phyloP scores from a whole-genome alignment of 2,888 invertebrate species.

The Cantharis rustica region DNA sequence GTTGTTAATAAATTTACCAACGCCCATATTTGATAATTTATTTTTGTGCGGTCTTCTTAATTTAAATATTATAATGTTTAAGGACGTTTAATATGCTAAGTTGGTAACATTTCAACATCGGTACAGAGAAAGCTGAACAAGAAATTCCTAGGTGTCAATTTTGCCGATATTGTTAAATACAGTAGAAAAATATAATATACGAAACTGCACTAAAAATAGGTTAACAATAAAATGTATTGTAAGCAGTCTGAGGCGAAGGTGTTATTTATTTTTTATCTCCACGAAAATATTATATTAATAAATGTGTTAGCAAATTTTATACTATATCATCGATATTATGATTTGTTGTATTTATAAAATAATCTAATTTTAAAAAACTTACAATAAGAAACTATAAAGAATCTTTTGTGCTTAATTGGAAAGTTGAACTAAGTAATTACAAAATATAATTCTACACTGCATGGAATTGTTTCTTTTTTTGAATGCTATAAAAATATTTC shows the following conservation, averaged over 20 bases:
- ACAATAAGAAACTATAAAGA: too few species aligned
- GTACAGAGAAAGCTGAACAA: conserved; percentile 25
- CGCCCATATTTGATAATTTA: not conserved
- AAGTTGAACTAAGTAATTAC: too few species aligned
- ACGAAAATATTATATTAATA: not conserved
- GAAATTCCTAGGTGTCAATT: conserved; percentile 15
- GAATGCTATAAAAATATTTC: too few species aligned
- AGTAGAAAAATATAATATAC: conserved; percentile 4
- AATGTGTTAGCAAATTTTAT: not conserved
- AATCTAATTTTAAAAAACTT: not conserved
- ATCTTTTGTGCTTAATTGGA: too few species aligned
- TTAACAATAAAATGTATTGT: conserved; percentile 4
- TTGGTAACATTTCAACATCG: conserved; percentile 26
- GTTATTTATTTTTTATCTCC: not conserved
- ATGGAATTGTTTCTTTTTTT: too few species aligned
- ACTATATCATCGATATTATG: not conserved
- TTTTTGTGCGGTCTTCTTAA: not conserved
- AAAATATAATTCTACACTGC: too few species aligned
- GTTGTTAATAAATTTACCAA: not conserved
- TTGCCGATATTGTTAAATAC: conserved; percentile 15
- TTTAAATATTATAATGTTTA: not conserved
- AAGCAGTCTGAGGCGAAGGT: conserved; percentile 13
- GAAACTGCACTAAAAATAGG: conserved; percentile 20
- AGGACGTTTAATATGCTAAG: conserved; percentile 8
- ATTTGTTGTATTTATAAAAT: not conserved